phyloP scores from a whole-genome alignment of 2,888 invertebrate genomes.

The Chloromyia formosa region DNA sequence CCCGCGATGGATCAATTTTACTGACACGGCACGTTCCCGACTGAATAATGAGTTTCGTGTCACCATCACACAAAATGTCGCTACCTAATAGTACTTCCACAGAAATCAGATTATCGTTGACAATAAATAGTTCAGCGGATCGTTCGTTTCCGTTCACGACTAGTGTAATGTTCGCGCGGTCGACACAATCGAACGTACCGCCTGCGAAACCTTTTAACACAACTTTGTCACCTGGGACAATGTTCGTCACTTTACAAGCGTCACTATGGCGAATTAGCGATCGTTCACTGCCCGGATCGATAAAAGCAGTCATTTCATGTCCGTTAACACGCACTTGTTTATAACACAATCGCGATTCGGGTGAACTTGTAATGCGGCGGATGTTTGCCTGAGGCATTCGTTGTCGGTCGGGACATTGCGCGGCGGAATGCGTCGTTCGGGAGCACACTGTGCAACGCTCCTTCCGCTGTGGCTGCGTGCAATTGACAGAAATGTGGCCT shows the following conservation, averaged over 20 bases:
- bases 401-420: not conserved
- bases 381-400: not conserved
- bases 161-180: too few relatives aligned
- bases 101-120: not conserved
- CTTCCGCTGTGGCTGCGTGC: constrained; percentile 18
- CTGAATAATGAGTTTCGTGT: too few relatives aligned
- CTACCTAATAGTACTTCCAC: not conserved
- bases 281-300: constrained; percentile 12
- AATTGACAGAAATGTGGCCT: constrained; percentile 24
- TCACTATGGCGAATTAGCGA: not conserved
- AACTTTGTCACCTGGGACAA: not conserved
- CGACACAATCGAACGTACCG: not conserved
- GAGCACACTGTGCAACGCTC: constrained; percentile 12
- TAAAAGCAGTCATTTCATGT: constrained; percentile 1
- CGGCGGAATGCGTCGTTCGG: constrained; percentile 10
- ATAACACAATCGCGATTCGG: not conserved
- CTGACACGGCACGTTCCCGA: too few relatives aligned
- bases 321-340: constrained; percentile 7
- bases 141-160: not conserved
- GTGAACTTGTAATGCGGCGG: not conserved
- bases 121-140: not conserved
- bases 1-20: too few relatives aligned
- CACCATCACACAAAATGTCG: too few relatives aligned
- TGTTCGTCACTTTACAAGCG: not conserved
- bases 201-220: constrained; percentile 10